A percentile compares a stretch with the other conserved stretches of the same genome.
Evolutionary conservation across 2,888 invertebrate genomes (phyloP).

Genomic region (Cantharis rufa): DNA sequence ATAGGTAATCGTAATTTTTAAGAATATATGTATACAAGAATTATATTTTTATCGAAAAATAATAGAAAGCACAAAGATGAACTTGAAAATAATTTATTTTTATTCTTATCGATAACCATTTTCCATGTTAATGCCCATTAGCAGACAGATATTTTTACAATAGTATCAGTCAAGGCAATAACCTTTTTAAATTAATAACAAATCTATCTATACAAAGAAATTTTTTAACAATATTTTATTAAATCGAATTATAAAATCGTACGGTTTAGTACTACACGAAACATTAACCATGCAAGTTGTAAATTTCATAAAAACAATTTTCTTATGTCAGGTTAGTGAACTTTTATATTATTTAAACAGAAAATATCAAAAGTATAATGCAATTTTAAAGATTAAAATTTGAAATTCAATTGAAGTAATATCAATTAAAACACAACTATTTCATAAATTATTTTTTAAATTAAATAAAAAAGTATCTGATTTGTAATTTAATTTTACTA

Average conservation of each 20-base stretch:
- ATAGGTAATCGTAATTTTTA: background rate
- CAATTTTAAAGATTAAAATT: background rate
- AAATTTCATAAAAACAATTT: background rate
- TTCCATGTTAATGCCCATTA: background rate
- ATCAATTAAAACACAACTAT: too few species aligned
- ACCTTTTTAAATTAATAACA: constrained; percentile 3
- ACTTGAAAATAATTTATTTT: background rate
- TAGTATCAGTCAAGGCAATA: constrained; percentile 2
- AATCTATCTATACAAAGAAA: background rate
- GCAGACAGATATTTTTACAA: constrained; percentile 2
- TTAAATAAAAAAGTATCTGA: too few species aligned
- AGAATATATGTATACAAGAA: background rate
- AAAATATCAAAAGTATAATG: background rate
- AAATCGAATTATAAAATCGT: background rate
- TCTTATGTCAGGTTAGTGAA: background rate
- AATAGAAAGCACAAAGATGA: background rate
- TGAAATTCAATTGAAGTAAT: background rate
- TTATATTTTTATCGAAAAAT: background rate
- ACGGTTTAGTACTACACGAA: background rate
- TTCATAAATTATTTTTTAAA: too few species aligned
- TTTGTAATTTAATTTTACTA: background rate
- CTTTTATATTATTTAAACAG: background rate
- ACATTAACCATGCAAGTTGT: background rate
- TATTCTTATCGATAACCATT: background rate
- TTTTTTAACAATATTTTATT: background rate